These are phyloP conservation scores for Syngnathus rostellatus DNA, from an alignment of 2,797 vertebrate genomes.

Conservation along the genomic window DNA sequence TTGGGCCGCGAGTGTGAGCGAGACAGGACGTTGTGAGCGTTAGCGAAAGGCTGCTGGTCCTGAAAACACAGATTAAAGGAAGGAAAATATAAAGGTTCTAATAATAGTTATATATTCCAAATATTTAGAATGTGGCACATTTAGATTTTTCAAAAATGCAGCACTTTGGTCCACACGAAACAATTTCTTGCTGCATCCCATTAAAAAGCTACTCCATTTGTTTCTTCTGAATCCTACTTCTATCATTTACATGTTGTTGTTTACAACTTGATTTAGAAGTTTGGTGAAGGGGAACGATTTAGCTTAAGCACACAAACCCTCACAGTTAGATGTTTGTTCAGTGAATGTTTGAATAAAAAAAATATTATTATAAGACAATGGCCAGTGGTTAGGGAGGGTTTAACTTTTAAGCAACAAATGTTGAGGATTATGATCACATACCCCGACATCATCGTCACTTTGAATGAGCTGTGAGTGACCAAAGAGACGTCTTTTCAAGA, in stretches of 20 bases:
- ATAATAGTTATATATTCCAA: not conserved
- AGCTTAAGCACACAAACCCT: not conserved
- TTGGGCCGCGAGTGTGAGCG: conserved; percentile 88
- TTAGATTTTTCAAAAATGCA: not conserved
- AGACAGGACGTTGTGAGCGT: conserved; percentile 91
- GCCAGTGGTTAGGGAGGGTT: not conserved
- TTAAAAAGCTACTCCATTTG: not conserved
- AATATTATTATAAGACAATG: not conserved
- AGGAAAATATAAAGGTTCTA: not conserved
- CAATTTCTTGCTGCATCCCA: not conserved
- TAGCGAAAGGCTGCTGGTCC: conserved; percentile 97
- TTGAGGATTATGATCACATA: conserved; percentile 55
- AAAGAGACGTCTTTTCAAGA: conserved; percentile 90
- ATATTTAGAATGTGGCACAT: not conserved
- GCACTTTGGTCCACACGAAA: not conserved
- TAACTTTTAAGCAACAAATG: not conserved
- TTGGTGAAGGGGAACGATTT: not conserved
- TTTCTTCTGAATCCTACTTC: not conserved
- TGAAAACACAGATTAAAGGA: conserved; percentile 47
- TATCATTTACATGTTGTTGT: not conserved
- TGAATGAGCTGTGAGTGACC: conserved; percentile 95
- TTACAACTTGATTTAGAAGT: not conserved
- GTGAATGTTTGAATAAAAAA: not conserved
- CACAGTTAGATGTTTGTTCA: not conserved
- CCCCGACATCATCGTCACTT: conserved; percentile 90